phyloP scores from a whole-genome alignment of 2,888 invertebrate genomes.

The Lucinisca nassula region DNA sequence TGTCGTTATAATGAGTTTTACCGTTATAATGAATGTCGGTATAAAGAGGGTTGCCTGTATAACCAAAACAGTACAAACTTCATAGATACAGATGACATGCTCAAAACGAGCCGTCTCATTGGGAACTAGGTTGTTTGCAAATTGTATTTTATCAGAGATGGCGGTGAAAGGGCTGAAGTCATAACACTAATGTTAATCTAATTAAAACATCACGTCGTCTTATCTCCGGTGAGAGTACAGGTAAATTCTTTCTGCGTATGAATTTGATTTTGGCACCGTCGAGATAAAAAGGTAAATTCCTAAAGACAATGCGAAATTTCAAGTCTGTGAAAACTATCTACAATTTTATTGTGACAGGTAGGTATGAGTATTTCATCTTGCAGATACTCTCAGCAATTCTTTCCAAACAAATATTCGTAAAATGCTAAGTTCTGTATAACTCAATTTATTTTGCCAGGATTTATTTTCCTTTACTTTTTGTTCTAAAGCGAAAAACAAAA shows the following conservation, averaged over 20 bases:
- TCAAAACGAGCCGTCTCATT: too few relatives aligned
- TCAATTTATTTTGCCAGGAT: conserved; percentile 34
- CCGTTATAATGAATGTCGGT: too few relatives aligned
- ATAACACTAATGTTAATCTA: conserved; percentile 14
- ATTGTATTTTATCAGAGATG: too few relatives aligned
- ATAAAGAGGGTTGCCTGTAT: too few relatives aligned
- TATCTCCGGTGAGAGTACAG: not conserved
- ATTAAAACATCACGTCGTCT: conserved; percentile 12
- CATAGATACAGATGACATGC: too few relatives aligned
- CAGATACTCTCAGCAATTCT: conserved; percentile 13
- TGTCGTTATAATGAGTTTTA: too few relatives aligned
- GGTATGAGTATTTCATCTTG: conserved; percentile 52
- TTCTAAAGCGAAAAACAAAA: not conserved
- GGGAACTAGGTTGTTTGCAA: too few relatives aligned
- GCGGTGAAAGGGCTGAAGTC: too few relatives aligned
- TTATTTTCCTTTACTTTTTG: not conserved
- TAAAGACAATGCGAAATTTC: conserved; percentile 8
- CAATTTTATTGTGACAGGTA: conserved; percentile 55
- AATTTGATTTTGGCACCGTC: conserved; percentile 12
- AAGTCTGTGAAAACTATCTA: conserved; percentile 56
- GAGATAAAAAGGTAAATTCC: not conserved
- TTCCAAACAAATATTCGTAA: conserved; percentile 30
- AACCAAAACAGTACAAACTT: too few relatives aligned
- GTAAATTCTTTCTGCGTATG: conserved; percentile 7
- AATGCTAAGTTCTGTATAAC: conserved; percentile 42